A percentile compares a stretch with the other conserved stretches of the same genome.
Evolutionary conservation across 2,888 invertebrate genomes (phyloP).

Genomic region (Sphinx pinastri): DNA sequence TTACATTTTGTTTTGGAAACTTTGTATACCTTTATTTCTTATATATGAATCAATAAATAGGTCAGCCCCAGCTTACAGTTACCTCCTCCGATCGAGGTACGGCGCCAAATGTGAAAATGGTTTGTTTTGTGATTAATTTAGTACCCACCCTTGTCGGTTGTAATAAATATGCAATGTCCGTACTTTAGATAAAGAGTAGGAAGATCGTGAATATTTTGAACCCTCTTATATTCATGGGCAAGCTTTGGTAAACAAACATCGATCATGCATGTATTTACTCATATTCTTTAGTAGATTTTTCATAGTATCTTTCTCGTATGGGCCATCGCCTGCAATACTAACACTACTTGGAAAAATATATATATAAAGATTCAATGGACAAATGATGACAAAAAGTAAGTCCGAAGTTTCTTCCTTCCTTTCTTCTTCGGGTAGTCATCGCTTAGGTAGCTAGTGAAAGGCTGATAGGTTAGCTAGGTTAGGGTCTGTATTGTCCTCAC

Average conservation of each 20-base stretch:
- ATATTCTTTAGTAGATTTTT: too few relatives aligned
- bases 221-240: neutral
- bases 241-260: neutral
- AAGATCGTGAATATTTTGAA: slow-evolving; percentile 14
- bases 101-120: slow-evolving; percentile 36
- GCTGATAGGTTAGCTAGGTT: too few relatives aligned
- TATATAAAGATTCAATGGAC: too few relatives aligned
- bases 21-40: slow-evolving; percentile 35
- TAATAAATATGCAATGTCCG: slow-evolving; percentile 37
- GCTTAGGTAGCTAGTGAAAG: too few relatives aligned
- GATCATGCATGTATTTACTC: too few relatives aligned
- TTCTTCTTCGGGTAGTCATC: too few relatives aligned
- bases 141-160: slow-evolving; percentile 40
- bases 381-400: too few relatives aligned
- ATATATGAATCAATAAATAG: slow-evolving; percentile 34
- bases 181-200: slow-evolving; percentile 23
- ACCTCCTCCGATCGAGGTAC: slow-evolving; percentile 34
- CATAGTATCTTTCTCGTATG: too few relatives aligned
- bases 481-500: too few relatives aligned
- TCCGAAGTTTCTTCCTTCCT: too few relatives aligned
- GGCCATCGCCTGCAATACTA: too few relatives aligned
- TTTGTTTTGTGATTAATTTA: slow-evolving; percentile 43
- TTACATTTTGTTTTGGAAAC: slow-evolving; percentile 46
- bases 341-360: too few relatives aligned
- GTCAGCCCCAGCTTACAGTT: slow-evolving; percentile 30